A percentile compares a stretch with the other conserved stretches of the same genome.
Conservation (phyloP, 2,113 vertebrate species). For the Elephas maximus region DNA sequence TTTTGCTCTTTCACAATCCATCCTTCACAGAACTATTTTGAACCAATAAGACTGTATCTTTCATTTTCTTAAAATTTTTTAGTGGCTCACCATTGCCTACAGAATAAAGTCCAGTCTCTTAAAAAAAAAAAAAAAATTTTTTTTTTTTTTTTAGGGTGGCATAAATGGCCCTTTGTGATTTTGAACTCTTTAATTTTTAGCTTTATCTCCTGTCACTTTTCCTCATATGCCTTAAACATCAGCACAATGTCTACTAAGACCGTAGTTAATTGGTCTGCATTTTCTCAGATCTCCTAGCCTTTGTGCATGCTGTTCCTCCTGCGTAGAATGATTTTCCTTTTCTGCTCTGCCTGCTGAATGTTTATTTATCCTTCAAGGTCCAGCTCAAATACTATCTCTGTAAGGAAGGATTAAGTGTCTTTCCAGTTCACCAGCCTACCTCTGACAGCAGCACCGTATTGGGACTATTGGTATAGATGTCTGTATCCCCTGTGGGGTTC, state of each 20-base stretch:
- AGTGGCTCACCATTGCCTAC: not conserved
- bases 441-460: not conserved
- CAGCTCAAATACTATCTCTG: conserved; percentile 34
- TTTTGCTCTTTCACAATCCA: not conserved
- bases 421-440: not conserved
- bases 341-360: not conserved
- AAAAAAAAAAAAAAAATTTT: too few species aligned
- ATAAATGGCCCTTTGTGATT: not conserved
- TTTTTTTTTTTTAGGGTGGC: not conserved
- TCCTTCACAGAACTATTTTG: not conserved
- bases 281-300: conserved; percentile 26
- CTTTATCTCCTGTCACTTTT: not conserved
- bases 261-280: not conserved
- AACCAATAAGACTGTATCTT: not conserved
- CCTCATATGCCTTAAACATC: not conserved
- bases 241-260: not conserved
- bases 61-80: conserved; percentile 11
- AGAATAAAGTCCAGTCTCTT: not conserved
- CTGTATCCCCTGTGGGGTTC: not conserved
- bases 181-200: conserved; percentile 35
- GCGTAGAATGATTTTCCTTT: conserved; percentile 28
- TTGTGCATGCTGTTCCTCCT: not conserved
- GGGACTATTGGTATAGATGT: not conserved
- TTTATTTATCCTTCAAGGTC: not conserved
- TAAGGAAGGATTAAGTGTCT: conserved; percentile 7